phyloP scores from a whole-genome alignment of 2,113 vertebrate genomes.

The Uropsilus gracilis region DNA sequence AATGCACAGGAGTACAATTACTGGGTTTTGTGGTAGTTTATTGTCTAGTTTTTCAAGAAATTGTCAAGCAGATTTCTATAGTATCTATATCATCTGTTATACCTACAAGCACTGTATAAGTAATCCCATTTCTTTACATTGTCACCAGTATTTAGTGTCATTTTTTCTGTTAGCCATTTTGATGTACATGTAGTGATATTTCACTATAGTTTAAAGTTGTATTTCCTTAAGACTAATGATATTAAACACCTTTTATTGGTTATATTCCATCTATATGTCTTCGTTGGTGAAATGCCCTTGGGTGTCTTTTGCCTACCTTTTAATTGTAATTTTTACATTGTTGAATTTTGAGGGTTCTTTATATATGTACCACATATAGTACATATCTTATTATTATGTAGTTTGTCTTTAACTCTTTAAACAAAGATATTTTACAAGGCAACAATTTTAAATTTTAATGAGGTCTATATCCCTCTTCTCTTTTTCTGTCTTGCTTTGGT shows the following conservation, averaged over 20 bases:
- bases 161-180: conserved; percentile 44
- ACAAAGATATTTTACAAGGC: neutral
- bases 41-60: neutral
- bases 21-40: neutral
- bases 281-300: neutral
- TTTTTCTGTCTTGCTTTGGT: conserved; percentile 1
- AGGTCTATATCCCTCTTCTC: neutral
- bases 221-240: conserved; percentile 34
- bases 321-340: neutral
- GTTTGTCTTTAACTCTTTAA: neutral
- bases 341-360: neutral
- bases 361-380: neutral
- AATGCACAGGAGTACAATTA: neutral
- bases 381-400: neutral
- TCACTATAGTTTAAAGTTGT: conserved; percentile 28
- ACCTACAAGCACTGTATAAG: neutral
- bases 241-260: neutral
- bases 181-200: neutral
- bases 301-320: conserved; percentile 5
- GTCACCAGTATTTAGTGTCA: neutral
- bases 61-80: neutral
- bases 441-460: neutral
- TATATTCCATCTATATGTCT: conserved; percentile 18
- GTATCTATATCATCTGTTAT: neutral
- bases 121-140: neutral